These are phyloP conservation scores for Lutraria lutraria DNA, from an alignment of 2,888 invertebrate genomes.

Conservation along the genomic window DNA sequence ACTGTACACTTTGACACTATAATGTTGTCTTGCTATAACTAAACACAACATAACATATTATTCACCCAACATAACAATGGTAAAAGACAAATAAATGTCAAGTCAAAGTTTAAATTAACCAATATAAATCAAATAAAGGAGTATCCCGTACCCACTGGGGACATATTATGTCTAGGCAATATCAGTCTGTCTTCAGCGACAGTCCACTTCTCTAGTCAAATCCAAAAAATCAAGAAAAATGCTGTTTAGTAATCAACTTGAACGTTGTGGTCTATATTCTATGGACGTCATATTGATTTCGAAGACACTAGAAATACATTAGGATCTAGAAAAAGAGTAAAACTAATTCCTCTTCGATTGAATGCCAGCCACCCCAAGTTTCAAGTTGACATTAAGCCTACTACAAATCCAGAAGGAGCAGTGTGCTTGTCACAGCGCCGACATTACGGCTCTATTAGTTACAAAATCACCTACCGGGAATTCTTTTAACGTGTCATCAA, in stretches of 20 bases:
- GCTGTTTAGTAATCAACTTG: background rate
- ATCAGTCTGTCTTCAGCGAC: background rate
- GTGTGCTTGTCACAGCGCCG: background rate
- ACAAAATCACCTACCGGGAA: conserved; percentile 3
- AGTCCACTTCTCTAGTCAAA: background rate
- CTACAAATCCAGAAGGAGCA: background rate
- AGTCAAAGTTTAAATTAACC: background rate
- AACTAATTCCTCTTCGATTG: conserved; percentile 16
- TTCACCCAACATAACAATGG: background rate
- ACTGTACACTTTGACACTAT: too few species aligned
- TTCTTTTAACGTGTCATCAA: conserved; percentile 18
- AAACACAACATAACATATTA: background rate
- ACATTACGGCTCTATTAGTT: background rate
- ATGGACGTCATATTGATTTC: conserved; percentile 19
- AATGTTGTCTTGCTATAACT: too few species aligned
- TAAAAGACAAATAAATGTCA: background rate
- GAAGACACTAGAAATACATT: conserved; percentile 11
- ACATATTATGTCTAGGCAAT: background rate
- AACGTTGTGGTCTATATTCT: background rate
- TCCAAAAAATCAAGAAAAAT: background rate
- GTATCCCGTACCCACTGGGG: background rate
- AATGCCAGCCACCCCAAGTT: background rate
- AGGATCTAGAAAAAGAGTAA: background rate
- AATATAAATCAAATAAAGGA: background rate
- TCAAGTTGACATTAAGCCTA: conserved; percentile 17